phyloP scores from a whole-genome alignment of 2,888 invertebrate genomes.

The Nemoura dubitans region DNA sequence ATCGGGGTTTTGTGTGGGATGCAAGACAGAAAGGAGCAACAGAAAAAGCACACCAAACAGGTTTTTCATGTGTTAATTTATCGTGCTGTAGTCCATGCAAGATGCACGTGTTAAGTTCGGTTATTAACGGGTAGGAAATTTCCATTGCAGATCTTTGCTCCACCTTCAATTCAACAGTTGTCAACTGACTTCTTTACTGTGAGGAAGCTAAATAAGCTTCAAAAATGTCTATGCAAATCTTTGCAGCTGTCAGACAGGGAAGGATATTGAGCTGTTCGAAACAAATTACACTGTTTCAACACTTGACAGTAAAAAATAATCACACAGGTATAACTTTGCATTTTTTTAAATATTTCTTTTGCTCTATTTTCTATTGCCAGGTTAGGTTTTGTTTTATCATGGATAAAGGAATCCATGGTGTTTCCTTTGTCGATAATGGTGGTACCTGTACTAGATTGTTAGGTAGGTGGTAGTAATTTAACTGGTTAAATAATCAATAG shows the following conservation, averaged over 20 bases:
- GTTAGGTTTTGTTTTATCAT: no score
- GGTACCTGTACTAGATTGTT: no score
- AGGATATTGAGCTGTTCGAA: neutral
- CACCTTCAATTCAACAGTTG: neutral
- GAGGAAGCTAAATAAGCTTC: neutral
- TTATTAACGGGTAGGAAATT: conserved; percentile 10
- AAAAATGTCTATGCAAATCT: neutral
- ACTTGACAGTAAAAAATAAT: neutral
- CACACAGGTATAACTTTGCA: neutral
- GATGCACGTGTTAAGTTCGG: neutral
- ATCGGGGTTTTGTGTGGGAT: neutral
- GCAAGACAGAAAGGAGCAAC: neutral
- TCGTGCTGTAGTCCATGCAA: neutral
- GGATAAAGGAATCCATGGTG: no score
- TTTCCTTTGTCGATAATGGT: no score
- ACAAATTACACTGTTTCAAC: neutral
- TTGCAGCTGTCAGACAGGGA: neutral
- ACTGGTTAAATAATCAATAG: no score
- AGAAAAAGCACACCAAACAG: neutral
- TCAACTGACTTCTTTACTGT: neutral
- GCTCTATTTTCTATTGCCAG: no score
- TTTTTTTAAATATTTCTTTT: neutral
- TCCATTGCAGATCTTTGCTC: conserved; percentile 17
- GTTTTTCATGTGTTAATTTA: neutral
- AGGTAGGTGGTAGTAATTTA: no score